phyloP scores from a whole-genome alignment of 2,797 vertebrate species.

The Aphelocoma californica region DNA sequence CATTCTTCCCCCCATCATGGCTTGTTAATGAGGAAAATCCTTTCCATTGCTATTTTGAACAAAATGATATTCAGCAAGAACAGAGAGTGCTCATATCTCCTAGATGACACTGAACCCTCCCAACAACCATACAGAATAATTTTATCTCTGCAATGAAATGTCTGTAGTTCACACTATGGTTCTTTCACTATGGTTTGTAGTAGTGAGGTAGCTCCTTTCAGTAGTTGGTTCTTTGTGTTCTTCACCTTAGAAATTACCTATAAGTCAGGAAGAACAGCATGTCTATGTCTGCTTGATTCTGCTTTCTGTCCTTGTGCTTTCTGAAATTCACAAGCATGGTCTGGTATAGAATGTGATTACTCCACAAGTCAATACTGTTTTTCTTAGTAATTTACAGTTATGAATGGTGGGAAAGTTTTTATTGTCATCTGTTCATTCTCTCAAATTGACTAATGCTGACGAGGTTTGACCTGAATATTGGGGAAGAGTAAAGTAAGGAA shows the following conservation, averaged over 20 bases:
- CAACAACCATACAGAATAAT: not conserved
- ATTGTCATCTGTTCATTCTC: not conserved
- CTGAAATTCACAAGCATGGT: not conserved
- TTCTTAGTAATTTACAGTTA: not conserved
- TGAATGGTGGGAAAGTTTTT: not conserved
- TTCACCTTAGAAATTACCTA: not conserved
- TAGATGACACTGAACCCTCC: not conserved
- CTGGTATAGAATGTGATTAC: not conserved
- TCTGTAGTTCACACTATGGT: not conserved
- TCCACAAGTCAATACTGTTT: not conserved
- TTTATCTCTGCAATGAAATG: not conserved
- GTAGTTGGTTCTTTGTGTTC: not conserved
- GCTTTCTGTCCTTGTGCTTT: not conserved
- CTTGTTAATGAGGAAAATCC: slow-evolving; percentile 29
- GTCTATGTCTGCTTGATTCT: not conserved
- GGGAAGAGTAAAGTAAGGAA: not conserved
- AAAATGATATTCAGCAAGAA: not conserved
- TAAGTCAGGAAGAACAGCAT: not conserved
- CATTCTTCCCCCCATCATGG: not conserved
- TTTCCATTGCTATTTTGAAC: slow-evolving; percentile 20
- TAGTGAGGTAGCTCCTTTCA: not conserved
- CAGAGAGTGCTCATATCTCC: not conserved
- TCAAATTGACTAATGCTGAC: not conserved
- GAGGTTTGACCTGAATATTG: not conserved
- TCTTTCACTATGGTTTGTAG: not conserved